phyloP scores from a whole-genome alignment of 2,113 vertebrate genomes.

The Myiozetetes cayanensis region DNA sequence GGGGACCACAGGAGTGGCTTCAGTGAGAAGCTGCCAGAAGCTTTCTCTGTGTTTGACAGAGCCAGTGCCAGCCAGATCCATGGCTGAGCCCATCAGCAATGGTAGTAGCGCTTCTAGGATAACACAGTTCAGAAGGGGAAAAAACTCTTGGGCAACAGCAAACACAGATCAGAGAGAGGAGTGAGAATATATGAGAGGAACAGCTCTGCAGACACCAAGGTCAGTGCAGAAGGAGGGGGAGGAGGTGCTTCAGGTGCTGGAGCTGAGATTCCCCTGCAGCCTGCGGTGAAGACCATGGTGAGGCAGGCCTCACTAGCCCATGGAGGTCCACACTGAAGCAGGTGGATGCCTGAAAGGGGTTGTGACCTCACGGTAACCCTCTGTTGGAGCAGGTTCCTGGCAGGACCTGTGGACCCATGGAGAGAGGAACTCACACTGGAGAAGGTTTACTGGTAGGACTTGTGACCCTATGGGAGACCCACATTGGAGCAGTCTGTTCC shows the following conservation, averaged over 20 bases:
- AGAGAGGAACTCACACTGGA: background rate
- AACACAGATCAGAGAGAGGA: background rate
- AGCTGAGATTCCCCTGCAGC: background rate
- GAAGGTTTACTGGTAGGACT: background rate
- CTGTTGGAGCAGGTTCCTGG: background rate
- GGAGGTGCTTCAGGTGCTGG: background rate
- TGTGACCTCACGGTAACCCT: background rate
- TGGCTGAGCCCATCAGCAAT: background rate
- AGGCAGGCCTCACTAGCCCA: background rate
- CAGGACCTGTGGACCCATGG: background rate
- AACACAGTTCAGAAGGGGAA: background rate
- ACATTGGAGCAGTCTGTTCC: background rate
- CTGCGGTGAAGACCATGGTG: fast-evolving
- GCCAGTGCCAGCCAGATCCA: background rate
- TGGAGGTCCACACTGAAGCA: background rate
- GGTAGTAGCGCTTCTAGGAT: background rate
- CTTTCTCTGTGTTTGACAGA: background rate
- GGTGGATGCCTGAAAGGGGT: background rate
- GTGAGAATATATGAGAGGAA: background rate
- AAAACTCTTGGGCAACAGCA: background rate
- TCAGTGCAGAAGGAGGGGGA: background rate
- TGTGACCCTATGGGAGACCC: background rate
- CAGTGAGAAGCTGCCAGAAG: background rate
- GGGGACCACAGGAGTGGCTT: background rate
- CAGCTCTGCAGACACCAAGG: background rate